Base-by-base conservation (phyloP, 1,140 invertebrate genomes). In the Cecropterus lyciades region DNA sequence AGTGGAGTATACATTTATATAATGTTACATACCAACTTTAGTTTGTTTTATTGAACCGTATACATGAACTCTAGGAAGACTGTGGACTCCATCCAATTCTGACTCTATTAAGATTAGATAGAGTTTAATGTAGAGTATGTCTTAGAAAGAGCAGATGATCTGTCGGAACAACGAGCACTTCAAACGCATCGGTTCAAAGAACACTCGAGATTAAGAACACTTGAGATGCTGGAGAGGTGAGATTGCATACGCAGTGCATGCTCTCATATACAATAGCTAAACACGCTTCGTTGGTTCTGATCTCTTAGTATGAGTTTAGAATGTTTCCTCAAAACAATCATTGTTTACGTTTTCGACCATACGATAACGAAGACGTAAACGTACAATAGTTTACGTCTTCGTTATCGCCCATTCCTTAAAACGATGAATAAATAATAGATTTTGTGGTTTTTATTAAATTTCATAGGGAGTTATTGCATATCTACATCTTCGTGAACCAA, bases 151-250 rank as follows among this genome's bases (percentile, higher is more conserved):
- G 43, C 42, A 59, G 56, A 42, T 59, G 56, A 48, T 52, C 56
- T 13, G 16, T 55, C 33, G 37, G 48, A 53, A 43, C 51, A 53
- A 53, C 27, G 55, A 73, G 72, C 70, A 75, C 73, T 75, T 73
- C 67, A 75, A 72, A 60, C 63, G 68, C 69, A 73, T 68, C 56
- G 67, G 66, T 67, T 69, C 65, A 70, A 67, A 66, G 66, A 62
- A 62, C 66, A 73, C 72, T 80, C 43, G 70, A 80, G 77, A 77
- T 80, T 70, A 72, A 52, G 55, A 65, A 67, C 66, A 70, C 72
- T 72, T 24, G 68, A 80, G 48, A 8, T 49, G 69, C 27, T 49
- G 62, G 64, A 59, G 67, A 72, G 59, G 64, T 72, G 69, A 53
- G 64, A 67, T 51, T 69, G 68, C 20, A 24, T 24, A 1, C 20